Evolutionary conservation across 2,888 invertebrate genomes (phyloP), one percentile per base, ranked within the genome.

Genomic region (Tridacna gigas): DNA sequence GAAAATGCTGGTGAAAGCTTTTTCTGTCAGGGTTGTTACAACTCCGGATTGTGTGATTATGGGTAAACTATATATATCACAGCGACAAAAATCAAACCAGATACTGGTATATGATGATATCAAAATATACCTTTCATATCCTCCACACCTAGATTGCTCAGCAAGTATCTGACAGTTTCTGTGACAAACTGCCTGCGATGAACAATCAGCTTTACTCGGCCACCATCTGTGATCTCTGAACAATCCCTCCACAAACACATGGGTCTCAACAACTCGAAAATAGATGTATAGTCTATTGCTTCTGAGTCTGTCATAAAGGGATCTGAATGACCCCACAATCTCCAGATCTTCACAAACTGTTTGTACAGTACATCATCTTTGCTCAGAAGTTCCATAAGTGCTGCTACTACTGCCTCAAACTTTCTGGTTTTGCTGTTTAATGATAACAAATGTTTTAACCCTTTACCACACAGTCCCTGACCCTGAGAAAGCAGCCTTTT

Each of bases 301-400:
- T 90, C 89, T 13, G 26, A 48, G 56, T 89, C 69, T n/a, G 76
- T 78, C 48, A 66, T 71, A 75, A 83, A 92, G 60, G 92, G 90
- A n/a, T 28, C 51, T 13, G 93, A 92, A 81, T 93, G 92, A 60
- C 93, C 92, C 74, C 79, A 88, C 37, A 80, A 74, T 56, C 76
- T 82, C 90, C 91, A 89, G 77, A 91, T 88, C 76, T 84, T 89
- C 51, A 87, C 83, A 81, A 90, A 91, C 28, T 78, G 79, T 79
- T 89, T 89, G 76, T 87, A 85, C 48, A 88, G 84, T 28, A 66
- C 73, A 65, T 89, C 88, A 77, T 91, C 91, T 65, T 82, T 84
- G 26, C 91, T 91, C 61, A 91, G 89, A 56, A 86, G 77, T 11
- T 77, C 74, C 60, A 90, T 86, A 11, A 92, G 80, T 26, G 87